Conservation (phyloP, 2,797 vertebrate species). For the Salarias fasciatus region DNA sequence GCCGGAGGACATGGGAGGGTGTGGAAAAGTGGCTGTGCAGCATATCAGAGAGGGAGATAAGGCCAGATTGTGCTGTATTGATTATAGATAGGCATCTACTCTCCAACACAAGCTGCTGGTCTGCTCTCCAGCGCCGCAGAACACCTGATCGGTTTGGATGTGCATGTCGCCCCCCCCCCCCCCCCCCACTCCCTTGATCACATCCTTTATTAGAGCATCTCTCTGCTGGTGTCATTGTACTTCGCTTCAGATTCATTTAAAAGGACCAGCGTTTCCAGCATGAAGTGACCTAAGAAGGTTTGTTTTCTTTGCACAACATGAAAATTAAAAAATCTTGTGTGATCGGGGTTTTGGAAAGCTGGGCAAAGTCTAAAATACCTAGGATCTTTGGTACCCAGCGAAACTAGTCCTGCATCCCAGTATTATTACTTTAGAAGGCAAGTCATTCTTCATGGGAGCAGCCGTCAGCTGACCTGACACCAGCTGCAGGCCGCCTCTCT, state of each 20-base stretch:
- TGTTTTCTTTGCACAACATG: too few species aligned
- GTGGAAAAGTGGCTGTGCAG: constrained; percentile 71
- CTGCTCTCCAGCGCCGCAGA: constrained; percentile 45
- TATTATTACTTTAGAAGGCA: too few species aligned
- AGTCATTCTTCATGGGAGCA: too few species aligned
- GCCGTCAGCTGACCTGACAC: too few species aligned
- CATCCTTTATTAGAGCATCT: constrained; percentile 59
- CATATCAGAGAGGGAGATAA: constrained; percentile 74
- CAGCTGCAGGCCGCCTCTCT: too few species aligned
- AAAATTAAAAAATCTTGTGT: too few species aligned
- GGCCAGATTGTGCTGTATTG: constrained; percentile 77
- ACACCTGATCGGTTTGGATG: constrained; percentile 55
- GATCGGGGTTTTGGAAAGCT: too few species aligned
- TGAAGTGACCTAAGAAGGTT: too few species aligned
- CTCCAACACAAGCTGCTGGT: constrained; percentile 64
- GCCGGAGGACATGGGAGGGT: constrained; percentile 63
- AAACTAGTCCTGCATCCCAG: too few species aligned
- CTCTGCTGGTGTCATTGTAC: constrained; percentile 28
- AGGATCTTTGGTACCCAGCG: too few species aligned
- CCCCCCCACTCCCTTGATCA: constrained; percentile 37
- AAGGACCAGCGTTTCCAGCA: too few species aligned
- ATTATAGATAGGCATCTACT: constrained; percentile 80
- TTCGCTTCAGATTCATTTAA: neutral
- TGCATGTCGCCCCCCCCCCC: constrained; percentile 27
- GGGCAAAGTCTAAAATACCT: too few species aligned